Base-by-base conservation (phyloP, 2,113 vertebrate species). In the Cheirogaleus medius region DNA sequence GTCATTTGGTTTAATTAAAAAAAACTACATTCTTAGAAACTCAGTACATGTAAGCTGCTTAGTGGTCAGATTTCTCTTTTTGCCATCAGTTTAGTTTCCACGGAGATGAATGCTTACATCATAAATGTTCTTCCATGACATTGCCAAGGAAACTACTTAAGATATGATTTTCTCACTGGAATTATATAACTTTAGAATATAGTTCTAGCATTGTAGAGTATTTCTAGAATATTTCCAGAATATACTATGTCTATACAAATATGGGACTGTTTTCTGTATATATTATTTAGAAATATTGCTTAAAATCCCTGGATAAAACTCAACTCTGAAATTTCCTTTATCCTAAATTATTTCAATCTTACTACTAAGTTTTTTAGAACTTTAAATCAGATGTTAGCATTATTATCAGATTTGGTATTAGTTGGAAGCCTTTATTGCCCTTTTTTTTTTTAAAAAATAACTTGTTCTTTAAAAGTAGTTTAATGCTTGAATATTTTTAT, bases 401-500 rank as follows among this genome's bases (percentile, higher is more conserved):
- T 86, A n/a, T 58, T 95, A 64, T 23, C n/a, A 95, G 21, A 76
- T 91, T 77, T 87, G 81, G 3, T 88, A 42, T 92, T 91, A 81
- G 37, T 89, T 91, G 42, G 54, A 94, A 95, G 39, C 10, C 49
- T 96, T 87, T 82, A 56, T 47, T 94, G 29, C 56, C 37, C 18
- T 49, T 86, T 83, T 42, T 44, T 44, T 49, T 78, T 52, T 21
- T 21, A 47, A 76, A 60, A 91, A 21, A 66, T 54, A 87, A 56
- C 82, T 85, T 90, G 1, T 95, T 47, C 82, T 87, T 85, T 86
- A 34, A 63, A 76, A 68, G 27, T 86, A 82, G 42, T 90, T 92
- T 47, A 91, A 25, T 76, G 56, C 21, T 90, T 94, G 25, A 95
- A 52, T 95, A 56, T 90, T 92, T 97, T 94, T 95, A 86, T 71